These are phyloP conservation scores for Gymnothorax javanicus DNA, from an alignment of 2,797 vertebrate genomes.

Conservation along the genomic window DNA sequence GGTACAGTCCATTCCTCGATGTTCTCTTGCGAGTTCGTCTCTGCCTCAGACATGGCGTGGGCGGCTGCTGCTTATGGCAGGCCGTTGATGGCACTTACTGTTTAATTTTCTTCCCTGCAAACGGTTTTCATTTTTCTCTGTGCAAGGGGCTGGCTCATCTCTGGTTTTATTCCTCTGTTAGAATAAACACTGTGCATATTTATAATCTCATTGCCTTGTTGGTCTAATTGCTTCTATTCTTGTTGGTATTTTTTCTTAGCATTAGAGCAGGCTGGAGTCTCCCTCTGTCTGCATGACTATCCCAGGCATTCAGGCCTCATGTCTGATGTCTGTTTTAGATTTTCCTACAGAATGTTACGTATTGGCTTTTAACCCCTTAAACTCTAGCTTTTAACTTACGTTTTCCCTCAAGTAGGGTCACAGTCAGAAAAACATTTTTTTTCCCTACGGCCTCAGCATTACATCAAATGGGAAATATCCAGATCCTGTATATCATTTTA, in stretches of 20 bases:
- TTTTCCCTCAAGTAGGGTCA: no score
- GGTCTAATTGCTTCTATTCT: not conserved
- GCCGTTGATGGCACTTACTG: not conserved
- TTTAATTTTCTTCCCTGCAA: slow-evolving; percentile 1
- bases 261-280: not conserved
- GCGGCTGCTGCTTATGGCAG: not conserved
- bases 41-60: not conserved
- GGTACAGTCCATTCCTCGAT: not conserved
- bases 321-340: not conserved
- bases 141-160: not conserved
- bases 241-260: no score
- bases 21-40: not conserved
- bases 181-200: slow-evolving; percentile 1
- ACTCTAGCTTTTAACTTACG: no score
- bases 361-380: not conserved
- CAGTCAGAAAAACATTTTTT: no score
- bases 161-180: not conserved
- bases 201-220: not conserved
- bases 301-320: not conserved
- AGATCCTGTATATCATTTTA: no score
- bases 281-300: not conserved
- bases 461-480: no score
- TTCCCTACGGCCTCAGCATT: no score
- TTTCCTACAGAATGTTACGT: not conserved
- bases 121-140: slow-evolving; percentile 9